Conservation (phyloP, 2,797 vertebrate genomes). For the Micromesistius poutassou region DNA sequence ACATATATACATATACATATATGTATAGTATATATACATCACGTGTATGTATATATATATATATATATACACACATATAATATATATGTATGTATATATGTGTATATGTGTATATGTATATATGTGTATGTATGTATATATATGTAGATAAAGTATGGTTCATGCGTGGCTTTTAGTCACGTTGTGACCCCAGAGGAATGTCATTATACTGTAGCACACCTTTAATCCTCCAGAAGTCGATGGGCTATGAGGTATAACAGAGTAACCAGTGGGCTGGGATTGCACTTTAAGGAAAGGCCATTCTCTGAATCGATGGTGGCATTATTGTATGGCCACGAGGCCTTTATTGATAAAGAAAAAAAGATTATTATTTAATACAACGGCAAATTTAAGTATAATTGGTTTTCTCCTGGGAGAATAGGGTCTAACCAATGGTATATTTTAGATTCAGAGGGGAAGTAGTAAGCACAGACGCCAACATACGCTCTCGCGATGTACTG, state of each 20-base stretch:
- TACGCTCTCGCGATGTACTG: conserved; percentile 33
- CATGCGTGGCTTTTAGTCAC: conserved; percentile 31
- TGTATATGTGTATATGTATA: no score
- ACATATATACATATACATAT: no score
- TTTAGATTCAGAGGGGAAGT: conserved; percentile 63
- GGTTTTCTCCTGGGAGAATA: conserved; percentile 34
- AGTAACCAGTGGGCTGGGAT: conserved; percentile 72
- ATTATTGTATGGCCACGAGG: conserved; percentile 74
- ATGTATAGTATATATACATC: no score
- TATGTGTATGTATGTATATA: no score
- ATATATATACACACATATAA: no score
- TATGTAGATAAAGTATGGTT: conserved; percentile 22
- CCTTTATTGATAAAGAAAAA: conserved; percentile 67
- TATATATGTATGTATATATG: no score
- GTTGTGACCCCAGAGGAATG: conserved; percentile 65
- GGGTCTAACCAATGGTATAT: conserved; percentile 47
- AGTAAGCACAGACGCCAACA: conserved; percentile 66
- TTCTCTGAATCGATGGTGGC: conserved; percentile 81
- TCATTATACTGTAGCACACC: conserved; percentile 63
- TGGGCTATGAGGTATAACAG: conserved; percentile 58
- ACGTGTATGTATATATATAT: no score
- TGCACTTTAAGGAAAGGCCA: conserved; percentile 91
- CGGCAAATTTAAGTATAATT: not conserved
- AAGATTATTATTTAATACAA: conserved; percentile 28
- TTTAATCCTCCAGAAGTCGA: conserved; percentile 37